These are phyloP conservation scores for Exaiptasia diaphana DNA, from an alignment of 64 coral and sea anemone species.

Conservation along the genomic window DNA sequence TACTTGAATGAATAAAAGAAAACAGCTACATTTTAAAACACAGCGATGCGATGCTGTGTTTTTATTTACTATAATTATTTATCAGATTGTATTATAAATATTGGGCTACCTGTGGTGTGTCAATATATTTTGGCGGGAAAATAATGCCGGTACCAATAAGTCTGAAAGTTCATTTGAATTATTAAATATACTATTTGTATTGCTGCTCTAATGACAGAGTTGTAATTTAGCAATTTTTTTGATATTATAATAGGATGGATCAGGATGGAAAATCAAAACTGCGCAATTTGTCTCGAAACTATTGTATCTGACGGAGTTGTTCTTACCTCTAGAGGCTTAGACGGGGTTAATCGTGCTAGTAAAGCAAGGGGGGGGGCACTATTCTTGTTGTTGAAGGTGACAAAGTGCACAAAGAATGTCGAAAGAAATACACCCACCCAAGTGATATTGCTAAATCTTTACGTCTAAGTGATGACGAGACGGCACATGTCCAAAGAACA, in stretches of 20 bases:
- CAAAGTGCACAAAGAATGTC: slow-evolving; percentile 40
- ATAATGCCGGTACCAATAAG: too few relatives aligned
- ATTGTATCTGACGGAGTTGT: slow-evolving; percentile 1
- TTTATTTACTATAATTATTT: too few relatives aligned
- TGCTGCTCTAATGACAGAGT: too few relatives aligned
- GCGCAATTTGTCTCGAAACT: slow-evolving; percentile 17
- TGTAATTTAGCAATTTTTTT: too few relatives aligned
- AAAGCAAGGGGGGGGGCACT: neutral
- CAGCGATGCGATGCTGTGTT: neutral
- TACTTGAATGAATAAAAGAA: too few relatives aligned
- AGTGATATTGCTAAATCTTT: slow-evolving; percentile 31
- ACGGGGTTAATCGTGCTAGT: slow-evolving; percentile 48
- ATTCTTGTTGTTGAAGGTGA: slow-evolving; percentile 28
- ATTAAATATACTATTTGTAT: too few relatives aligned
- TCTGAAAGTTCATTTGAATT: too few relatives aligned
- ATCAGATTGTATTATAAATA: too few relatives aligned
- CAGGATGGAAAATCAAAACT: neutral
- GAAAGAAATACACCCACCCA: slow-evolving; percentile 37
- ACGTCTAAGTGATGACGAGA: neutral
- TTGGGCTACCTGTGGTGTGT: too few relatives aligned
- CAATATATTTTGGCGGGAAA: too few relatives aligned
- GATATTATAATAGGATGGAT: too few relatives aligned
- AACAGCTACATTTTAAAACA: neutral
- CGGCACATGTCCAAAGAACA: neutral
- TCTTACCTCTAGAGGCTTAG: slow-evolving; percentile 13